Evolutionary conservation across 2,888 invertebrate species (phyloP).

Genomic region (Mamestra brassicae): DNA sequence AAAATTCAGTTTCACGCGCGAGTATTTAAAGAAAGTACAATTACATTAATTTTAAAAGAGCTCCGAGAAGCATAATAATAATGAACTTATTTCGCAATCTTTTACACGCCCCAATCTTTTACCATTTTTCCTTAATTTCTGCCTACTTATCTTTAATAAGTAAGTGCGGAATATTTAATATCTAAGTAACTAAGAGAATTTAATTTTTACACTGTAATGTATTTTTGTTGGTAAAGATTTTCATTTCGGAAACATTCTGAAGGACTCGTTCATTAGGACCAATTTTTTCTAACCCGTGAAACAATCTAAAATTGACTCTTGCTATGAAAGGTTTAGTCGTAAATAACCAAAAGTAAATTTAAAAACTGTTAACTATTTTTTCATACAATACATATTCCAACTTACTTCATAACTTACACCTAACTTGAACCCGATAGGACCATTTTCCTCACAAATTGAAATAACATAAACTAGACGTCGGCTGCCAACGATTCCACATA

Average conservation of each 20-base stretch:
- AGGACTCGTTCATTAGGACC: not conserved
- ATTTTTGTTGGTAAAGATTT: not conserved
- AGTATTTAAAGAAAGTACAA: slow-evolving; percentile 40
- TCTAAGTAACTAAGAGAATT: slow-evolving; percentile 15
- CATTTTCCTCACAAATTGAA: too few species aligned
- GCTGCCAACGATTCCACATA: too few species aligned
- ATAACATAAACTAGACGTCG: too few species aligned
- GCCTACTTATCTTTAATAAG: slow-evolving; percentile 39
- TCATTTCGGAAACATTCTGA: not conserved
- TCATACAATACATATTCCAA: too few species aligned
- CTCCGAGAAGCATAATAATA: slow-evolving; percentile 38
- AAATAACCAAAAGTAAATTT: too few species aligned
- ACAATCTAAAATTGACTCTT: not conserved
- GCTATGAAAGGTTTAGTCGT: not conserved
- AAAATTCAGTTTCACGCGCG: slow-evolving; percentile 16
- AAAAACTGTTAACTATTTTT: too few species aligned
- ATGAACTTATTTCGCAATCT: slow-evolving; percentile 52
- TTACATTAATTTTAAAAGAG: slow-evolving; percentile 46
- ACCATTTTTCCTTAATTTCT: slow-evolving; percentile 36
- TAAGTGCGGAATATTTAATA: slow-evolving; percentile 40
- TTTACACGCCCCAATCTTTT: slow-evolving; percentile 38
- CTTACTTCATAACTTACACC: too few species aligned
- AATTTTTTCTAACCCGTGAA: not conserved
- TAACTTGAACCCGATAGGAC: too few species aligned
- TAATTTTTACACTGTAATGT: slow-evolving; percentile 14